phyloP scores from a whole-genome alignment of 2,888 invertebrate genomes.

The Hydrotaea cyrtoneurina region DNA sequence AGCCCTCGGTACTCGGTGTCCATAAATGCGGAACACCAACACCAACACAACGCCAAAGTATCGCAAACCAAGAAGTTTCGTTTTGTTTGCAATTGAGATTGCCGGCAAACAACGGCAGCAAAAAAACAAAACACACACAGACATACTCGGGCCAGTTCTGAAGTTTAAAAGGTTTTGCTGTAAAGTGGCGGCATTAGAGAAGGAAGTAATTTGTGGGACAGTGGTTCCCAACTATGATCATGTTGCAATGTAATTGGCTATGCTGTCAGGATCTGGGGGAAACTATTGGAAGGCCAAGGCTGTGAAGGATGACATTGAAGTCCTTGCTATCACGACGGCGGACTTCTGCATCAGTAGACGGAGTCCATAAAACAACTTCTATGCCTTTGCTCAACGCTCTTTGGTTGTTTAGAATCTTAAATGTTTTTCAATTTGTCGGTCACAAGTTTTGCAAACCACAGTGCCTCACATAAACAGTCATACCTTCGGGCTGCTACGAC shows the following conservation, averaged over 20 bases:
- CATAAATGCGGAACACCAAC: conserved; percentile 56
- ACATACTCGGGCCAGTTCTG: neutral
- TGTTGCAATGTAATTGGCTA: too few relatives aligned
- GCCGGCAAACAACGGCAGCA: neutral
- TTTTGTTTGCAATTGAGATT: conserved; percentile 33
- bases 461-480: too few relatives aligned
- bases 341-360: too few relatives aligned
- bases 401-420: too few relatives aligned
- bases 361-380: too few relatives aligned
- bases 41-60: neutral
- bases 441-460: too few relatives aligned
- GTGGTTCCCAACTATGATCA: neutral
- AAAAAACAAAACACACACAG: neutral
- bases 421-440: too few relatives aligned
- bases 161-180: conserved; percentile 24
- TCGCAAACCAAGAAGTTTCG: neutral
- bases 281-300: too few relatives aligned
- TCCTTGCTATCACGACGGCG: too few relatives aligned
- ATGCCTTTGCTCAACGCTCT: too few relatives aligned
- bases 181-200: neutral
- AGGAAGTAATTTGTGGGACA: neutral
- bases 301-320: too few relatives aligned
- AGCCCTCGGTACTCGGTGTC: conserved; percentile 22
- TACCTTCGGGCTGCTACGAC: neutral
- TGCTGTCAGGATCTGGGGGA: too few relatives aligned